These are phyloP conservation scores for Platyscapa corneri DNA, from an alignment of 1,140 invertebrate species.

Conservation along the genomic window DNA sequence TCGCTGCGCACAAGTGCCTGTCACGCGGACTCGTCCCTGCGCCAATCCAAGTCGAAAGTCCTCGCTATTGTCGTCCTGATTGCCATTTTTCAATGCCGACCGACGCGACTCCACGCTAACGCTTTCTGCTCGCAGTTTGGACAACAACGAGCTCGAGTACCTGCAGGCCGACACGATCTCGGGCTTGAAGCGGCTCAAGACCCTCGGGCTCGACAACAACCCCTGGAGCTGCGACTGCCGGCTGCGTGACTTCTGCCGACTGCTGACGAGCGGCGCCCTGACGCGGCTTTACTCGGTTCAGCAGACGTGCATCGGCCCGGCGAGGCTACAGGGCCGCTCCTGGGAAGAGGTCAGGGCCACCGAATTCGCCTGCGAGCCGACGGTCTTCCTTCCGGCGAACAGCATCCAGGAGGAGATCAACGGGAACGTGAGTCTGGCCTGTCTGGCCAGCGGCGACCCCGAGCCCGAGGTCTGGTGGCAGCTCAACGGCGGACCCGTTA, in stretches of 20 bases:
- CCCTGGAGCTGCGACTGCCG: conserved; percentile 92
- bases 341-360: conserved; percentile 81
- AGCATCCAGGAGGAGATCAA: conserved; percentile 82
- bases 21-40: neutral
- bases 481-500: conserved; percentile 79
- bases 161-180: conserved; percentile 80
- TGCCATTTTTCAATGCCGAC: neutral
- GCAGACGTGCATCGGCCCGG: conserved; percentile 79
- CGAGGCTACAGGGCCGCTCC: conserved; percentile 75
- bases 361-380: conserved; percentile 85
- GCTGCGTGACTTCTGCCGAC: conserved; percentile 85
- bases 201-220: conserved; percentile 87
- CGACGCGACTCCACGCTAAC: no score
- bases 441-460: conserved; percentile 87
- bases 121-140: conserved; percentile 66
- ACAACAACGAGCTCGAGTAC: conserved; percentile 80
- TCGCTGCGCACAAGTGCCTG: neutral
- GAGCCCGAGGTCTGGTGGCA: conserved; percentile 89
- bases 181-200: conserved; percentile 82
- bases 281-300: conserved; percentile 80
- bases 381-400: conserved; percentile 77
- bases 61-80: neutral
- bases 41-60: neutral
- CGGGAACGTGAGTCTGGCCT: conserved; percentile 86
- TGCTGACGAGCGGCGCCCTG: conserved; percentile 80